These are phyloP conservation scores for Dasyornis broadbenti DNA, from an alignment of 2,113 vertebrate genomes.

Conservation along the genomic window DNA sequence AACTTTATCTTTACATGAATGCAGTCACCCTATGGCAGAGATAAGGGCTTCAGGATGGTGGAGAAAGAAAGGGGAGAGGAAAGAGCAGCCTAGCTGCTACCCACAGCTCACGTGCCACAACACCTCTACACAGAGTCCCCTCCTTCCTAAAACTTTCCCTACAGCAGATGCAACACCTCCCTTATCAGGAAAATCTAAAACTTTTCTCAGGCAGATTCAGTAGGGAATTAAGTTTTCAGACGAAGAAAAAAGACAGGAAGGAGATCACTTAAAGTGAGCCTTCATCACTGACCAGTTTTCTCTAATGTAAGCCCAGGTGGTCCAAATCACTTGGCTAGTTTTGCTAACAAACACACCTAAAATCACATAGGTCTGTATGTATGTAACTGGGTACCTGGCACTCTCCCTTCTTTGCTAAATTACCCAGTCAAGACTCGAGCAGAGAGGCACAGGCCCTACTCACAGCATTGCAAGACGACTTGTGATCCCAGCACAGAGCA, in stretches of 20 bases:
- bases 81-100: background rate
- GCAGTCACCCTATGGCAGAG: background rate
- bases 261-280: background rate
- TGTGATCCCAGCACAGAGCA: fast-evolving
- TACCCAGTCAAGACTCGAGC: background rate
- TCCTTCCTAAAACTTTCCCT: background rate
- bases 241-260: background rate
- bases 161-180: background rate
- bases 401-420: background rate
- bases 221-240: background rate
- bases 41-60: background rate
- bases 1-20: background rate
- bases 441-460: fast-evolving
- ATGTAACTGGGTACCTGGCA: background rate
- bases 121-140: background rate
- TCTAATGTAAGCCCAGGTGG: fast-evolving
- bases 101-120: fast-evolving
- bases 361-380: fast-evolving
- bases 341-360: background rate
- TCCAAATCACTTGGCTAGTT: background rate
- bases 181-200: background rate
- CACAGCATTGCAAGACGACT: fast-evolving
- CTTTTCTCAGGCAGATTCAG: background rate
- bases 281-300: background rate
- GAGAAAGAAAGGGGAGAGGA: background rate